A percentile compares a stretch with the other conserved stretches of the same genome.
These are phyloP conservation scores for Griposia aprilina DNA, from an alignment of 2,888 invertebrate genomes.

Conservation along the genomic window DNA sequence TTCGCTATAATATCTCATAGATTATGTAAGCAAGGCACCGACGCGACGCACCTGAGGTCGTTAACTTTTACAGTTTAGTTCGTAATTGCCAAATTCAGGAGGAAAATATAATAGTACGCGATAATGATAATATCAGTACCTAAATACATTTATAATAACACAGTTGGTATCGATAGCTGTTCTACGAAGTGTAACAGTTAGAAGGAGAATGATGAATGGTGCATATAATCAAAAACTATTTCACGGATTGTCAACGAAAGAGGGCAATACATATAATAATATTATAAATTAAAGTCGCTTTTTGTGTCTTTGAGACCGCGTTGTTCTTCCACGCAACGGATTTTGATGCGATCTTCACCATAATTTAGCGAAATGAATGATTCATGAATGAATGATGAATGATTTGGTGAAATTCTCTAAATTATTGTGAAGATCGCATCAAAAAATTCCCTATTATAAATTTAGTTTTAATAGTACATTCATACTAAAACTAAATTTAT, in stretches of 20 bases:
- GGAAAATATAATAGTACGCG: slow-evolving; percentile 37
- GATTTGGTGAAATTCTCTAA: too few species aligned
- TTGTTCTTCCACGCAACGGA: too few species aligned
- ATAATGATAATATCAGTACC: slow-evolving; percentile 22
- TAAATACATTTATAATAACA: slow-evolving; percentile 3
- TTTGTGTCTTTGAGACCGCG: background rate
- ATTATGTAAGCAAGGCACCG: slow-evolving; percentile 43
- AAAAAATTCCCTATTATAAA: too few species aligned
- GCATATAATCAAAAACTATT: background rate
- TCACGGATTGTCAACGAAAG: background rate
- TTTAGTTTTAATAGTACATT: too few species aligned
- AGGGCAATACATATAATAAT: background rate
- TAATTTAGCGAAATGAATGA: too few species aligned
- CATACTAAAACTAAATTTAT: background rate
- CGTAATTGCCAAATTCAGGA: slow-evolving; percentile 43
- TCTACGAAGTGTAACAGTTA: background rate
- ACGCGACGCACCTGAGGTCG: slow-evolving; percentile 45
- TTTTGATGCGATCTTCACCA: background rate
- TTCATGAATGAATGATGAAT: too few species aligned
- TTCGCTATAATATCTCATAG: slow-evolving; percentile 29
- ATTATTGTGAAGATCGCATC: too few species aligned
- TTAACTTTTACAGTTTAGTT: slow-evolving; percentile 52
- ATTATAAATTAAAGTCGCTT: background rate
- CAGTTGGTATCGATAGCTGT: slow-evolving; percentile 3
- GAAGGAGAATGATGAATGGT: background rate